A percentile compares a stretch with the other conserved stretches of the same genome.
These are phyloP conservation scores for Barbus barbus DNA, from an alignment of 2,113 vertebrate genomes.

Conservation along the genomic window DNA sequence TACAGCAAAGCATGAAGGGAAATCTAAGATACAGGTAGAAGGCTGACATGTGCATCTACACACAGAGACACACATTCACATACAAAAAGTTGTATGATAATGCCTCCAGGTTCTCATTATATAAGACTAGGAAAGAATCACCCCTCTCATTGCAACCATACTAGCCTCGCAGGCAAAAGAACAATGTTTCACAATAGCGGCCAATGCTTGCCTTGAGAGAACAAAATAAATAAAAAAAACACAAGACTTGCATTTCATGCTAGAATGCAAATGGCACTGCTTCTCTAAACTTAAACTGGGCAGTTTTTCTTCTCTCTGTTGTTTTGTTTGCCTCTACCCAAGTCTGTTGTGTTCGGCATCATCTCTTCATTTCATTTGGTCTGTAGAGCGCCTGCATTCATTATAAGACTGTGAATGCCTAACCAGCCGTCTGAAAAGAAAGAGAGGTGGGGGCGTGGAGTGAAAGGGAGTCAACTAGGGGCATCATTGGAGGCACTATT, in stretches of 20 bases:
- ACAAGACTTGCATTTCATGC: slow-evolving; percentile 16
- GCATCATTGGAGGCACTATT: slow-evolving; percentile 56
- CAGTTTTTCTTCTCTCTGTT: slow-evolving; percentile 9
- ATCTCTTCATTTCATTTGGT: slow-evolving; percentile 7
- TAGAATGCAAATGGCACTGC: slow-evolving; percentile 22
- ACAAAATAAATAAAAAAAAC: slow-evolving; percentile 27
- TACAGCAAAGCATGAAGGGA: slow-evolving; percentile 43
- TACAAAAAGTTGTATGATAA: slow-evolving; percentile 1
- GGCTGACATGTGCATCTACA: background rate
- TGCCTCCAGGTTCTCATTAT: slow-evolving; percentile 37
- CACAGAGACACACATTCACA: background rate
- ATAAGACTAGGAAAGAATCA: background rate
- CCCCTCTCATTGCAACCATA: slow-evolving; percentile 11
- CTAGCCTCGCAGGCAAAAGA: slow-evolving; percentile 24
- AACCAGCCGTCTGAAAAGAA: slow-evolving; percentile 62
- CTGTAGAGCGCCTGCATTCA: slow-evolving; percentile 61
- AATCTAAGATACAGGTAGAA: slow-evolving; percentile 30
- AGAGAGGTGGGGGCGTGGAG: slow-evolving; percentile 27
- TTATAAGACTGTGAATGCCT: slow-evolving; percentile 69
- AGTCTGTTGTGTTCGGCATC: slow-evolving; percentile 30
- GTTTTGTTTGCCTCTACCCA: slow-evolving; percentile 9
- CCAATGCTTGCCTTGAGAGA: slow-evolving; percentile 15
- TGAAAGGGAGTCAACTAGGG: slow-evolving; percentile 52
- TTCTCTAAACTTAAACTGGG: slow-evolving; percentile 6
- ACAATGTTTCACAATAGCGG: background rate